Base-by-base conservation (phyloP, 1,140 invertebrate genomes). In the Drosophila rufa region DNA sequence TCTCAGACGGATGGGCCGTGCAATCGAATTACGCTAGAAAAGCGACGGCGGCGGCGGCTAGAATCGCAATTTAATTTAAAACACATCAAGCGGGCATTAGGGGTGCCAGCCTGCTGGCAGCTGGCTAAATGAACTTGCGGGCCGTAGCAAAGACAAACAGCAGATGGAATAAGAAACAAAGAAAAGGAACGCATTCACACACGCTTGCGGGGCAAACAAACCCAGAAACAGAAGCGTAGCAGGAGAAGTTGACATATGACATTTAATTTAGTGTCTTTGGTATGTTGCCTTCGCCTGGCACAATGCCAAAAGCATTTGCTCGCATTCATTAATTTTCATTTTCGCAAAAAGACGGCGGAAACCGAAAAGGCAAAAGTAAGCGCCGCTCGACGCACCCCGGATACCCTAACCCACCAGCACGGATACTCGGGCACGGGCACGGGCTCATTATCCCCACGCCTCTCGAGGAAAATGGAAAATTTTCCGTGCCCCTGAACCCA, bases 301-400 rank as follows among this genome's bases (percentile, higher is more conserved):
- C 81, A 75, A 62, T 90, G 84, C 85, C 84, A 89, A 71, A 80
- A 90, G 69, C 84, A 90, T 89, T 89, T 90, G 81, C 81, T 75
- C 77, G 79, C 85, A 90, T 90, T 89, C 85, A 89, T 89, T 89
- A 90, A 90, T 89, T 89, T 89, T 89, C 85, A 89, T 89, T 90
- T 89, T 84, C 55, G 51, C 66, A 75, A 75, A 47, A 57, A 56
- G 53, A 25, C 53, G 53, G 4, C 53, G 74, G 45, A 70, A 75
- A 65, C 53, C 53, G 64, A 47, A 80, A 46, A 14, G 56, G 38
- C 17, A 50, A 7, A 61, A 30, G 51, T 61, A 55, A 38, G 14
- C 53, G 14, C 15, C 45, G 30, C 30, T 8, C 30, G 38, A 80
- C 68, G 73, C 67, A 85, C 36, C 55, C 25, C 12, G 46, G 17